Percentiles rank a stretch among this genome's conserved stretches.
Conservation (phyloP, 2,113 vertebrate species). For the Pluvianellus socialis region DNA sequence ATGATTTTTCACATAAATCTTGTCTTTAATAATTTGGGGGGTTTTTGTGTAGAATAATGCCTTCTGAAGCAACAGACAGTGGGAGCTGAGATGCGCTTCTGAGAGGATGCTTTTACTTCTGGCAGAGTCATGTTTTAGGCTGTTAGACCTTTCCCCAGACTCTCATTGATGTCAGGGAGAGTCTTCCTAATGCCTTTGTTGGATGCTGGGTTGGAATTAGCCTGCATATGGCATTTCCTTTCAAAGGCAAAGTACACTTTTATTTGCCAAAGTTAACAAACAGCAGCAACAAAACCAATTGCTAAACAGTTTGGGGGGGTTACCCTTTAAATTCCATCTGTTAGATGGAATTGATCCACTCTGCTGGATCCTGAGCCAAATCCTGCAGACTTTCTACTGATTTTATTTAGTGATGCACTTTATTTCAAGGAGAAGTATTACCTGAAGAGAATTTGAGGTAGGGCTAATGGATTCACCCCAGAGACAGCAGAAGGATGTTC, state of each 20-base stretch:
- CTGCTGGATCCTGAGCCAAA: not conserved
- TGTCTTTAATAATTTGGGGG: not conserved
- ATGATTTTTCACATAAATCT: not conserved
- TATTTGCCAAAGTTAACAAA: constrained; percentile 35
- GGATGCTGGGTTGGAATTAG: constrained; percentile 1
- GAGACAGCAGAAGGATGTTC: not conserved
- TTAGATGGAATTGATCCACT: not conserved
- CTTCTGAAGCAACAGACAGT: not conserved
- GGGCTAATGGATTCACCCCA: not conserved
- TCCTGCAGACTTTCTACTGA: not conserved
- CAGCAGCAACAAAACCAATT: not conserved
- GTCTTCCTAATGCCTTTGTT: not conserved
- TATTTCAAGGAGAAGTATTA: not conserved
- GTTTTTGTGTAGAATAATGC: not conserved
- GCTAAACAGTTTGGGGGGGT: not conserved
- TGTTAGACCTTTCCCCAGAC: not conserved
- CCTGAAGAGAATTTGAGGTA: not conserved
- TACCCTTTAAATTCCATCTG: not conserved
- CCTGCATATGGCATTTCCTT: constrained; percentile 12
- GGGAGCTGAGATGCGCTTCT: not conserved
- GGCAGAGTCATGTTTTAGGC: not conserved
- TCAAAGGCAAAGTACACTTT: constrained; percentile 13
- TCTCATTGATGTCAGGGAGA: not conserved
- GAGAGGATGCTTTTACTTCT: not conserved
- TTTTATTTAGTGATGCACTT: not conserved